Base-by-base conservation (phyloP, 1,140 invertebrate species). In the Tenebrio molitor region DNA sequence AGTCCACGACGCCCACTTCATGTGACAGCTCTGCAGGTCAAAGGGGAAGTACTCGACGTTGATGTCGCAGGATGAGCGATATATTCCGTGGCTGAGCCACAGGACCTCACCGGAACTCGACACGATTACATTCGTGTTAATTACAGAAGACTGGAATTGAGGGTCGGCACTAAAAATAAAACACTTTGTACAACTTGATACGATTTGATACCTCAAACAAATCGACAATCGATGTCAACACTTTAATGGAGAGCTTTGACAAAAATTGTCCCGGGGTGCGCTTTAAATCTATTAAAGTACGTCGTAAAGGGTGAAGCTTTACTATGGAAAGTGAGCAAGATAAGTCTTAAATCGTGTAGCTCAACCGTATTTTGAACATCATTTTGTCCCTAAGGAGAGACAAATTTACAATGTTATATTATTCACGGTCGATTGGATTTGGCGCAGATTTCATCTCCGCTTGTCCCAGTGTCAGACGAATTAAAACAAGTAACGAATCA, bases 1-100 rank as follows among this genome's bases (percentile, higher is more conserved):
- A 0, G 97, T 97, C 97, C 97, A 98, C 0, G 95, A 97, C 1
- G 96, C 95, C 89, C 96, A 98, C 84, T 97, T 97, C 88, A 97
- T 91, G 29, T 91, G 91, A 81, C 96, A 97, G 66, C 91, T 89
- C 84, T 97, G 95, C 72, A 96, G 89, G 82, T 97, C 96, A 83
- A 98, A 98, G 0, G 95, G 96, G 83, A 97, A 98, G 86, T 95
- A 97, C 80, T 96, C 94, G 1, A 97, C 95, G 81, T 97, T 94
- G 73, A 95, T 94, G 82, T 95, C 92, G 79, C 94, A 96, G 0
- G 93, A 94, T 10, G 92, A 94, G 34, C 93, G 89, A 81, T 94
- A 95, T 68, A 95, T 95, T 7, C 93, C 93, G 78, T 94, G 92
- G 70, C 91, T 92, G 8, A 94, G 82, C 92, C 92, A 94, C 4